phyloP scores from a whole-genome alignment of 2,797 vertebrate genomes.

The Cynodonichthys magdalenae region DNA sequence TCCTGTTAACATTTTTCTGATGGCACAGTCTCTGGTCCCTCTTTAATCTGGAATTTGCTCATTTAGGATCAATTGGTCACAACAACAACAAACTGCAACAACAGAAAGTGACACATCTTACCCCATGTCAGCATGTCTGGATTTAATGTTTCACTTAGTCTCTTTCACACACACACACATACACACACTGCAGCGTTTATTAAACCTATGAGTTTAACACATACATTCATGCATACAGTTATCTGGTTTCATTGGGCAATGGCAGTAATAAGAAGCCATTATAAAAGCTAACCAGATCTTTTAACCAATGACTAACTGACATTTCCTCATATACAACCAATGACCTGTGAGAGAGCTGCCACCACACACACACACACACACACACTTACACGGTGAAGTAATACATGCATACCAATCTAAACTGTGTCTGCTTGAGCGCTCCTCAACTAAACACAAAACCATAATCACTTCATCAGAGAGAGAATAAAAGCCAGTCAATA shows the following conservation, averaged over 20 bases:
- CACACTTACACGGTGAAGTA: conserved; percentile 80
- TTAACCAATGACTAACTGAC: conserved; percentile 70
- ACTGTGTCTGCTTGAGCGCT: conserved; percentile 91
- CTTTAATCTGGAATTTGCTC: too few species aligned
- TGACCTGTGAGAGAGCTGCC: conserved; percentile 82
- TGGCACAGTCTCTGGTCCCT: too few species aligned
- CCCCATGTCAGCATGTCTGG: too few species aligned
- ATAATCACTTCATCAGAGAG: conserved; percentile 92
- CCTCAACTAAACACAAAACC: conserved; percentile 86
- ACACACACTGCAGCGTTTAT: conserved; percentile 7
- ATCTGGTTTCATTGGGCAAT: conserved; percentile 88
- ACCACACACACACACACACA: conserved; percentile 14
- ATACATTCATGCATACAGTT: conserved; percentile 21
- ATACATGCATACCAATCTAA: conserved; percentile 96
- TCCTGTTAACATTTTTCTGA: too few species aligned
- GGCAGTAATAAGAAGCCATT: conserved; percentile 94
- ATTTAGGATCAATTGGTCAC: too few species aligned
- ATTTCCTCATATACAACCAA: conserved; percentile 88
- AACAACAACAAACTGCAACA: too few species aligned
- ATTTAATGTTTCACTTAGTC: conserved; percentile 1
- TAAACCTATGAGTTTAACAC: conserved; percentile 27
- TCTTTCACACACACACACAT: conserved; percentile 10
- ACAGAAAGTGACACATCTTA: too few species aligned
- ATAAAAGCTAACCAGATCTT: conserved; percentile 94
- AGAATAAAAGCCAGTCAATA: conserved; percentile 61